A percentile compares a stretch with the other conserved stretches of the same genome.
Evolutionary conservation across 2,113 vertebrate species (phyloP).

Genomic region (Oxyruncus cristatus): DNA sequence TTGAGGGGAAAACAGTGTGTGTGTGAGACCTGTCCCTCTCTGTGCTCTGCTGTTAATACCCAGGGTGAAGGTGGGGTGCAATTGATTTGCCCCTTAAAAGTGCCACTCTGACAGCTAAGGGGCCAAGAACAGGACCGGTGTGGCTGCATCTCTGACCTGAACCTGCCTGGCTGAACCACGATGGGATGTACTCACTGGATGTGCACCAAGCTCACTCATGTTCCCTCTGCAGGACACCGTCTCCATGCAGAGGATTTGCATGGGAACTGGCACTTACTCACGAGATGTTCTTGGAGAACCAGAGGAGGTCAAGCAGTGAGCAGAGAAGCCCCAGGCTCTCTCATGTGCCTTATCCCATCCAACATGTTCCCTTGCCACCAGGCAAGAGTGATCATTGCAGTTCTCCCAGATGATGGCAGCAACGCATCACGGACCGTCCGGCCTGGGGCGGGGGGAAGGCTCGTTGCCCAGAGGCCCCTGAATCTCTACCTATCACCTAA

Average conservation of each 20-base stretch:
- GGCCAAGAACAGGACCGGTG: background rate
- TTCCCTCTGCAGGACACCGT: rapidly evolving
- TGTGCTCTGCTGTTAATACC: background rate
- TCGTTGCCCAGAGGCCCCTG: background rate
- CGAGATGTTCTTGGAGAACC: background rate
- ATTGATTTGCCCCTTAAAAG: background rate
- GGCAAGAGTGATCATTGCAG: background rate
- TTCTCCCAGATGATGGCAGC: background rate
- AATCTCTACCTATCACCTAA: background rate
- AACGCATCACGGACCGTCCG: rapidly evolving
- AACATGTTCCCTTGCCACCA: background rate
- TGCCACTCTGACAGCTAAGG: background rate
- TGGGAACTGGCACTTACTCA: background rate
- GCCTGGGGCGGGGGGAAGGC: too few species aligned
- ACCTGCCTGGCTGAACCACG: background rate
- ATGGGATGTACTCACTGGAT: rapidly evolving
- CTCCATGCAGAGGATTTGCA: background rate
- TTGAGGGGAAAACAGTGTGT: background rate
- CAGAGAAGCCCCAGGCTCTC: background rate
- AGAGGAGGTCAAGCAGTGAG: background rate
- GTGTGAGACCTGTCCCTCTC: background rate
- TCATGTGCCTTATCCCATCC: background rate
- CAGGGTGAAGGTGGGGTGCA: background rate
- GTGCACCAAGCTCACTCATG: background rate
- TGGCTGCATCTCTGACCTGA: background rate